Base-by-base conservation (phyloP, 1,140 invertebrate species). In the Pararge aegeria region DNA sequence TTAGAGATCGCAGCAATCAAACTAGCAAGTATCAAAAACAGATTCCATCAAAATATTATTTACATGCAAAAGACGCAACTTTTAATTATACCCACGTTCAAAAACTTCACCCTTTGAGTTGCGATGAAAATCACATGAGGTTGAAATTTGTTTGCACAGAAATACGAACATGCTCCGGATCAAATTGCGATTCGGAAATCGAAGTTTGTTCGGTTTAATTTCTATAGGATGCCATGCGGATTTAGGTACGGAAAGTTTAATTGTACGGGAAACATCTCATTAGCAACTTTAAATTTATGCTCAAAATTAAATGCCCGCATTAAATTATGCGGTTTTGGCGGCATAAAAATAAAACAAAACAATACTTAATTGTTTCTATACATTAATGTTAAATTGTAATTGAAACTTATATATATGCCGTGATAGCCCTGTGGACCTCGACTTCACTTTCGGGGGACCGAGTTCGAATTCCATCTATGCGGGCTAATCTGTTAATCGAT, bases 21-120 rank as follows among this genome's bases (percentile, higher is more conserved):
- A 40, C 38, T 40, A 16, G 16, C 38, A 16, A 40, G 38, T 18
- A 40, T 46, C 19, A 46, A 46, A 40, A 57, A 38, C 29, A 53
- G 29, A 12, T 16, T 50, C n/a, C 30, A 57, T 27, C 55, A 57
- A 38, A 55, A 63, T 24, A 24, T 67, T 65, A 71, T 71, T 68
- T 68, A 66, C 66, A 67, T 64, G 52, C 12, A n/a, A 63, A 63
- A 68, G 62, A 68, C 56, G 49, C 51, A 65, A 68, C 55, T 68
- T 71, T 68, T 68, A 71, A 71, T 71, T 68, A 62, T 60, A 55
- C 62, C 55, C 59, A 49, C 57, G 55, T 52, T 64, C 62, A 65
- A 71, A 65, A 71, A 68, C 65, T 68, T 62, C 54, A 54, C 59
- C 68, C 59, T 71, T 71, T 68, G 65, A 65, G 56, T 51, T 42